These are phyloP conservation scores for Dexiosoma caninum DNA, from an alignment of 2,888 invertebrate genomes.

Conservation along the genomic window DNA sequence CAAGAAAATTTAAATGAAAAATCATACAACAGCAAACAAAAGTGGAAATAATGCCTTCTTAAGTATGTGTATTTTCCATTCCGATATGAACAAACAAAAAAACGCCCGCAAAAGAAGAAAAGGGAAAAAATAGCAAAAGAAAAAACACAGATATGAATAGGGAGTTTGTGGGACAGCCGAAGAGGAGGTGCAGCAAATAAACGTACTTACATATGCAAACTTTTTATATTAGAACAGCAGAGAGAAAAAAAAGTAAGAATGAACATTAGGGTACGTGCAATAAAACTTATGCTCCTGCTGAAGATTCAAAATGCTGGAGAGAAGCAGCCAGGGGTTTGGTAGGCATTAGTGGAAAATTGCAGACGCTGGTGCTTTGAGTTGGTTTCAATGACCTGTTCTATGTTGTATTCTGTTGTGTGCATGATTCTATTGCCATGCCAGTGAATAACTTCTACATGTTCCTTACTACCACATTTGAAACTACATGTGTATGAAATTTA, in stretches of 20 bases:
- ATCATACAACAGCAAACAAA: constrained; percentile 41
- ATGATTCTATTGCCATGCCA: neutral
- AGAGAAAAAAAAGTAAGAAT: neutral
- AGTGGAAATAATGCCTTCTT: constrained; percentile 1
- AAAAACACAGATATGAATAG: neutral
- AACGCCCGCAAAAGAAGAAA: neutral
- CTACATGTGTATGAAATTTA: constrained; percentile 15
- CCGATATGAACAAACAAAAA: neutral
- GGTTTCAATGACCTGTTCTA: constrained; percentile 61
- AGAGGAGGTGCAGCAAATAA: neutral
- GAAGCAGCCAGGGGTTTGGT: neutral
- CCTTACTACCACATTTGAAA: neutral
- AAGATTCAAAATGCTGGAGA: neutral
- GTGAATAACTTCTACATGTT: neutral
- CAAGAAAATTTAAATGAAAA: constrained; percentile 60
- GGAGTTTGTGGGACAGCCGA: neutral
- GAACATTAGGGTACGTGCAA: constrained; percentile 21
- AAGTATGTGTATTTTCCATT: constrained; percentile 16
- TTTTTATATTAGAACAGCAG: neutral
- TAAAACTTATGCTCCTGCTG: constrained; percentile 12
- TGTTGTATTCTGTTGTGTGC: neutral
- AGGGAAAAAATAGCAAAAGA: neutral
- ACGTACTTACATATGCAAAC: neutral
- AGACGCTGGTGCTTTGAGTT: constrained; percentile 62
- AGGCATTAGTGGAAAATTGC: constrained; percentile 36